Conservation (phyloP, 53 echinoderm and acorn worm species). For the Temnopleurus reevesii region DNA sequence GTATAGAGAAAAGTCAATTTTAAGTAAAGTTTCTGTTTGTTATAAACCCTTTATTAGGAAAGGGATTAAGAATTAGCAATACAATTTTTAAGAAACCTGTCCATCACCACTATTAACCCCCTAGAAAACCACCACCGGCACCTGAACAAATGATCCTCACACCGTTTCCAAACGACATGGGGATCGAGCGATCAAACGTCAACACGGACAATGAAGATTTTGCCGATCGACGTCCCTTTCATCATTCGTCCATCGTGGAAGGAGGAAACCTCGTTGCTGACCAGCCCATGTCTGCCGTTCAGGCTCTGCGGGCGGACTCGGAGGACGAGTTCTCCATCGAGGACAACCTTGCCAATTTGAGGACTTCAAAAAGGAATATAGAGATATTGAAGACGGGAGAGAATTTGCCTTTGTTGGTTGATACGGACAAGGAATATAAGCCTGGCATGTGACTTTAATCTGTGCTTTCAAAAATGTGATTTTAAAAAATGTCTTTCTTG, state of each 20-base stretch:
- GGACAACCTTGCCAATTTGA: neutral
- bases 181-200: conserved; percentile 75
- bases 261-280: conserved; percentile 60
- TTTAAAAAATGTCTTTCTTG: no score
- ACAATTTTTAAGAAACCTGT: no score
- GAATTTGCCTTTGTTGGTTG: conserved; percentile 22
- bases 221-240: conserved; percentile 76
- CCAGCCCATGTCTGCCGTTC: conserved; percentile 21
- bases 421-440: neutral
- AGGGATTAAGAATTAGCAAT: no score
- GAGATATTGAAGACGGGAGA: conserved; percentile 19
- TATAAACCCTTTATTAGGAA: no score
- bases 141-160: conserved; percentile 81
- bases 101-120: neutral
- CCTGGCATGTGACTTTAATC: conserved; percentile 31
- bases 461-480: neutral
- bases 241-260: conserved; percentile 85
- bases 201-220: conserved; percentile 83
- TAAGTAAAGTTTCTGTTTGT: no score
- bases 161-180: conserved; percentile 71
- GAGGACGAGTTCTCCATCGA: conserved; percentile 9
- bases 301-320: neutral
- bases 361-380: neutral
- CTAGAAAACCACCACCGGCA: conserved; percentile 51
- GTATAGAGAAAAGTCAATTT: no score